Evolutionary conservation across 2,888 invertebrate genomes (phyloP).

Genomic region (Mythimna vitellina): DNA sequence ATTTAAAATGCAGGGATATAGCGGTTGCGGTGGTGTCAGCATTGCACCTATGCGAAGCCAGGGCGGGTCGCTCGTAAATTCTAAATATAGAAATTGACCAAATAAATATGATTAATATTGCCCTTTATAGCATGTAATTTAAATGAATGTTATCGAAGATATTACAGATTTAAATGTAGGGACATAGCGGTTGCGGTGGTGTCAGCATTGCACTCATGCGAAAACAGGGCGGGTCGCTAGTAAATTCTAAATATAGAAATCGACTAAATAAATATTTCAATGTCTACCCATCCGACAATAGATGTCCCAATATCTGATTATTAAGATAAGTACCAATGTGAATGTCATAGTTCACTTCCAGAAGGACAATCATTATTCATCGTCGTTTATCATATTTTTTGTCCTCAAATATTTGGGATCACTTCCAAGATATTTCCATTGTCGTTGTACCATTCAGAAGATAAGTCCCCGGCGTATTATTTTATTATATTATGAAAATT

Average conservation of each 20-base stretch:
- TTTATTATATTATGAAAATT: constrained; percentile 41
- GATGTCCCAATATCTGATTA: constrained; percentile 35
- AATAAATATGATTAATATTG: too few relatives aligned
- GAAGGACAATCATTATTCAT: constrained; percentile 61
- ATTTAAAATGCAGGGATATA: too few relatives aligned
- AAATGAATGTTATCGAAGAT: too few relatives aligned
- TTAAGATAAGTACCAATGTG: constrained; percentile 48
- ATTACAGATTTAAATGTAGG: too few relatives aligned
- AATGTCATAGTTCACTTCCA: constrained; percentile 43
- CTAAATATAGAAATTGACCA: too few relatives aligned
- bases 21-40: too few relatives aligned
- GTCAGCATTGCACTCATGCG: too few relatives aligned
- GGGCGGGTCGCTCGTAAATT: too few relatives aligned
- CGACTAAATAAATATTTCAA: constrained; percentile 9
- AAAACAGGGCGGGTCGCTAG: too few relatives aligned
- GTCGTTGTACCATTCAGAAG: constrained; percentile 54
- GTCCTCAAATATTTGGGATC: constrained; percentile 66
- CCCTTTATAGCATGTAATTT: too few relatives aligned
- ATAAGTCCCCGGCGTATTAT: constrained; percentile 45
- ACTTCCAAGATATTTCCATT: constrained; percentile 58
- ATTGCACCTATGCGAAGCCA: too few relatives aligned
- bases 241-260: background rate
- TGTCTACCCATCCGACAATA: background rate
- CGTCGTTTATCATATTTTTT: constrained; percentile 68
- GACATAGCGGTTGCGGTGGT: too few relatives aligned